Base-by-base conservation (phyloP, 2,888 invertebrate genomes). In the Trichogramma evanescens region DNA sequence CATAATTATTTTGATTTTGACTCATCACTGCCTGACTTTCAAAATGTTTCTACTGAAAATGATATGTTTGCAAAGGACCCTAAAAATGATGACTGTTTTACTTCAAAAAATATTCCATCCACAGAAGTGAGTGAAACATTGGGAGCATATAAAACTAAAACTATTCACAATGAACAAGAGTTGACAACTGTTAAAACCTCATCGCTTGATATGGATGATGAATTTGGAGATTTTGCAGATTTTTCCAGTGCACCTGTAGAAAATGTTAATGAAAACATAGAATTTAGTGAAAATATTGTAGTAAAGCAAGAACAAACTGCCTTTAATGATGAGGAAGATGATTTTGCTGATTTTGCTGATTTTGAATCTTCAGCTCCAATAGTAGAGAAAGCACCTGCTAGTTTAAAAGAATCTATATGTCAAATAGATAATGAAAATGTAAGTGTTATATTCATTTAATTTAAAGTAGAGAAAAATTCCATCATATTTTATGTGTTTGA, bases 321-420 rank as follows among this genome's bases (percentile, higher is more conserved):
- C 59, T 54, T 65, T 50, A 62, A 68, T 13, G 59, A 67, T 44
- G 66, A 70, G 3, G 69, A 76, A 64, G 80, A 82, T 69, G 81
- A 81, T 67, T 82, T 75, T 50, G 74, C 68, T 9, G 76, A 77
- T 62, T 74, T 83, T 77, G 81, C 78, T 69, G 80, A 83, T 65
- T 83, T 83, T 67, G 79, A 81, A 71, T 79, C 79, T 69, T 75
- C 73, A 10, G 71, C 66, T 63, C 56, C 67, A 13, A 62, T 63
- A 65, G 66, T 74, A 64, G 69, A 70, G 48, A 63, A 61, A 54
- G 44, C 65, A 69, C 26, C 65, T 68, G 46, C 72, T 67, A 70
- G 67, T 68, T 67, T 73, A 60, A 71, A 69, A 69, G 73, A 76
- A 54, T 71, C 71, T 56, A 72, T 73, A 56, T 67, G 69, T 70